A percentile compares a stretch with the other conserved stretches of the same genome.
Evolutionary conservation across 2,797 vertebrate species (phyloP).

Genomic region (Muscicapa comitata): DNA sequence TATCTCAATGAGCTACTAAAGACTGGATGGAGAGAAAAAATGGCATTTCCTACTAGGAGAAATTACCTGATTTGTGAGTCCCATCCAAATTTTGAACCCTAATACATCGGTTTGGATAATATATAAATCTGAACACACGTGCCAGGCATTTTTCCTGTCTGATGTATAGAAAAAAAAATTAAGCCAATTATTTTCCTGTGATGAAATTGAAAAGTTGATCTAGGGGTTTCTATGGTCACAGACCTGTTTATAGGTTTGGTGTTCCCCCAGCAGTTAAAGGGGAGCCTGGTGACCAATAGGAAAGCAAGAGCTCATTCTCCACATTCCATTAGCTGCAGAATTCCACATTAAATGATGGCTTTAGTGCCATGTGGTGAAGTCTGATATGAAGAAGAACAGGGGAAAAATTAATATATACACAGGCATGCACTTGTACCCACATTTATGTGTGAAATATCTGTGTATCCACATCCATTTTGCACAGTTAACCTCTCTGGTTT

Average conservation of each 20-base stretch:
- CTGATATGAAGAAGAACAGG: constrained; percentile 12
- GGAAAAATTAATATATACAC: not conserved
- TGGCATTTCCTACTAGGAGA: not conserved
- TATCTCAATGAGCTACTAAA: not conserved
- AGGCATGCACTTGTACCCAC: fast-evolving
- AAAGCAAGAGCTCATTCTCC: constrained; percentile 70
- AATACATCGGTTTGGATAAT: not conserved
- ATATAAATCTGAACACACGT: not conserved
- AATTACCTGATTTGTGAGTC: not conserved
- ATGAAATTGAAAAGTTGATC: constrained; percentile 62
- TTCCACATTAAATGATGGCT: constrained; percentile 61
- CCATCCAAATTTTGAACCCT: not conserved
- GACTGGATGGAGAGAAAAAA: not conserved
- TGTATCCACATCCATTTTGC: not conserved
- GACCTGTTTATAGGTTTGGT: constrained; percentile 66
- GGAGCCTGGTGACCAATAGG: constrained; percentile 69
- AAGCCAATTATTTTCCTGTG: not conserved
- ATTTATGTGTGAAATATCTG: not conserved
- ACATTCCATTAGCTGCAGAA: constrained; percentile 73
- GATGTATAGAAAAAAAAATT: not conserved
- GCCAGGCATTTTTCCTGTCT: not conserved
- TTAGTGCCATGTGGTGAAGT: constrained; percentile 1
- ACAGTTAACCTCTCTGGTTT: not conserved
- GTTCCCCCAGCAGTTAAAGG: constrained; percentile 61
- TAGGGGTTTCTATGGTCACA: constrained; percentile 73